Percentiles rank a stretch among this genome's conserved stretches.
Evolutionary conservation across 2,113 vertebrate species (phyloP).

Genomic region (human (Homo sapiens)): GRCh38 chr1:237360001-237360500

Average conservation of each 20-base stretch:
- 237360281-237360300: background rate
- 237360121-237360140: background rate
- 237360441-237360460: background rate
- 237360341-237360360: background rate
- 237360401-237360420: background rate
- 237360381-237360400: background rate
- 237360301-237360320: background rate
- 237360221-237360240: background rate
- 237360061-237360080: background rate
- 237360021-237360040: background rate
- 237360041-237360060: background rate
- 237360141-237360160: background rate
- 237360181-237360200: background rate
- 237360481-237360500: background rate
- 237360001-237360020: background rate
- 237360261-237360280: background rate
- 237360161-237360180: background rate
- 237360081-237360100: background rate
- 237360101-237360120: background rate
- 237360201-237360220: background rate
- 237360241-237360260: background rate
- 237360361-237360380: background rate
- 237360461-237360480: background rate
- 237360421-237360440: background rate
- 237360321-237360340: background rate